Conservation (phyloP, 2,113 vertebrate genomes). For the Haliaeetus leucogaster region DNA sequence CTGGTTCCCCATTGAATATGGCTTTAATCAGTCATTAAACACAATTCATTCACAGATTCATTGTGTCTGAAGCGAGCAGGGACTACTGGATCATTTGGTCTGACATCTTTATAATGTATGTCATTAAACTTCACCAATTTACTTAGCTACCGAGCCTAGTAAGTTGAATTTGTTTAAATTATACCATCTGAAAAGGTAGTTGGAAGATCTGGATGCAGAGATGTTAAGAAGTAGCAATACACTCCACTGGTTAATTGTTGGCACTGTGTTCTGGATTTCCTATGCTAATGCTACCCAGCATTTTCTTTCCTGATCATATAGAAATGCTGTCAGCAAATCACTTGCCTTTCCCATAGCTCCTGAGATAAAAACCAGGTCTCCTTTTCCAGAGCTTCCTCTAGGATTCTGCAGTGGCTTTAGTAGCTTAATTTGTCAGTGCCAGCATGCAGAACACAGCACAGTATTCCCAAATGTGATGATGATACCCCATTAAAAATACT, state of each 20-base stretch:
- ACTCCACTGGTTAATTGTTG: not conserved
- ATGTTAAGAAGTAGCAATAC: not conserved
- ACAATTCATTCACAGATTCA: not conserved
- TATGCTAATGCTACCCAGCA: rapidly evolving
- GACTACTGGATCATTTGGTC: not conserved
- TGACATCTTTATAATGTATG: not conserved
- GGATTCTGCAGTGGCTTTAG: not conserved
- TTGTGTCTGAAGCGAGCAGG: not conserved
- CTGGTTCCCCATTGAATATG: not conserved
- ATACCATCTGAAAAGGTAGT: not conserved
- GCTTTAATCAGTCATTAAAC: not conserved
- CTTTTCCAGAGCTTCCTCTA: not conserved
- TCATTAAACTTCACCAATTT: not conserved
- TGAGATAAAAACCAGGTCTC: not conserved
- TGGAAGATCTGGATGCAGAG: not conserved
- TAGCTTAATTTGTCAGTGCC: not conserved
- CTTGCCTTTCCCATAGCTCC: not conserved
- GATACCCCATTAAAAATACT: not conserved
- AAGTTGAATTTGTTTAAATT: not conserved
- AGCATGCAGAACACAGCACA: not conserved
- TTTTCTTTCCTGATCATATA: not conserved
- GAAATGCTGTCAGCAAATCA: not conserved
- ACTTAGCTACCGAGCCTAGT: not conserved
- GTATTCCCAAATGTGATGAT: not conserved
- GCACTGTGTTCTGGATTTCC: not conserved